Evolutionary conservation across 2,113 vertebrate genomes (phyloP), one percentile per base, ranked within the genome.

Genomic region (Panthera leo): DNA sequence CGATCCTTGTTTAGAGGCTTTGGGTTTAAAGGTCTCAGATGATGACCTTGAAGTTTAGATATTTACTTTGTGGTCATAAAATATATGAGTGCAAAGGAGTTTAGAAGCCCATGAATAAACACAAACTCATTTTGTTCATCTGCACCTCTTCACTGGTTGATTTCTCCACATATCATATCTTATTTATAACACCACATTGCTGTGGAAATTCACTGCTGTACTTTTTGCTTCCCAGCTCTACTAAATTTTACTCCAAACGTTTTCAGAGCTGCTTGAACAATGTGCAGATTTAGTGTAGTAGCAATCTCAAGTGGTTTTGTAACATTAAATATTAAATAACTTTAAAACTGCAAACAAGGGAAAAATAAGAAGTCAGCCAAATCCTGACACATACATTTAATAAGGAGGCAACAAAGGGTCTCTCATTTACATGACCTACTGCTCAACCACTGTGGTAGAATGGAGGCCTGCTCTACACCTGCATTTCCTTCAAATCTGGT

Each of bases 261-360:
- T 98, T 98, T 89, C 71, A 89, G 92, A 98, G 86, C 61, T 92
- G 45, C 73, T 7, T 96, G 92, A 97, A 94, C 87, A 98, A 91
- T 83, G 36, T 97, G 68, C 68, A 86, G 91, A 98, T 98, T 97
- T 96, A 98, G 95, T 93, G 91, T 92, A 97, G 85, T 76, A 84
- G 68, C 82, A 42, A 61, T 98, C 97, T 98, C 95, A 96, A 98
- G 75, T 97, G 95, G 48, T 86, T 90, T 93, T 93, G 21, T 97
- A 97, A 94, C 85, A 96, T 98, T 98, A 98, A 98, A 98, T 98
- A 98, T 98, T 98, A 97, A 98, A 92, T 94, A 97, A 96, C 89
- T 97, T 98, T 95, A 94, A 97, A 97, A 96, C 71, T 95, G 88
- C 82, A 97, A 73, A 97, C 90, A 97, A 97, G 91, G 93, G 87